A percentile compares a stretch with the other conserved stretches of the same genome.
phyloP scores from a whole-genome alignment of 2,113 vertebrate species.

The Xiphophorus hellerii region DNA sequence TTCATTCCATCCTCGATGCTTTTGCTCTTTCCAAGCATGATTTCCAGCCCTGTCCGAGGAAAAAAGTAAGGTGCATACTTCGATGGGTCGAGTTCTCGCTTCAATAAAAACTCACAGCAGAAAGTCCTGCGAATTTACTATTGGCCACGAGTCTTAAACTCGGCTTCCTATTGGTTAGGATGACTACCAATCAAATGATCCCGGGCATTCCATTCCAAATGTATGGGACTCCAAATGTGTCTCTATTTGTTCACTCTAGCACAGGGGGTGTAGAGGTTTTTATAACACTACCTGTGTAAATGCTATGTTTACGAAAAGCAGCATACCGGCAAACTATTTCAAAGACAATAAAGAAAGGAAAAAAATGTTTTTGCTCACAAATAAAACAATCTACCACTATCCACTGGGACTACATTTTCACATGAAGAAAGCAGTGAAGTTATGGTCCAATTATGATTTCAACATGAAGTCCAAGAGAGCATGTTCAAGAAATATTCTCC shows the following conservation, averaged over 20 bases:
- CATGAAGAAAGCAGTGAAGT: no score
- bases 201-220: constrained; percentile 55
- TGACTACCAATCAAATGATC: constrained; percentile 46
- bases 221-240: constrained; percentile 28
- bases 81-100: constrained; percentile 17
- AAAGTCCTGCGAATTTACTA: constrained; percentile 46
- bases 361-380: no score
- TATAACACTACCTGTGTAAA: no score
- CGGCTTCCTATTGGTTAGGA: constrained; percentile 60
- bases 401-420: no score
- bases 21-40: constrained; percentile 63
- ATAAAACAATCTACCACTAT: no score
- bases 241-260: not conserved
- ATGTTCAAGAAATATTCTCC: no score
- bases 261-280: not conserved
- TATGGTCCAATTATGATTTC: no score
- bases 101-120: constrained; percentile 7
- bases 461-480: no score
- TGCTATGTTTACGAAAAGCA: no score
- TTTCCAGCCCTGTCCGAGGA: constrained; percentile 39
- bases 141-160: constrained; percentile 53
- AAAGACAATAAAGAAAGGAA: no score
- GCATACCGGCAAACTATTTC: no score
- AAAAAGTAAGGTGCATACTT: constrained; percentile 50
- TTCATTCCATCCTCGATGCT: constrained; percentile 53